Evolutionary conservation across 1,140 invertebrate genomes (phyloP), one percentile per base, ranked within the genome.

Genomic region (Heliconius melpomene): DNA sequence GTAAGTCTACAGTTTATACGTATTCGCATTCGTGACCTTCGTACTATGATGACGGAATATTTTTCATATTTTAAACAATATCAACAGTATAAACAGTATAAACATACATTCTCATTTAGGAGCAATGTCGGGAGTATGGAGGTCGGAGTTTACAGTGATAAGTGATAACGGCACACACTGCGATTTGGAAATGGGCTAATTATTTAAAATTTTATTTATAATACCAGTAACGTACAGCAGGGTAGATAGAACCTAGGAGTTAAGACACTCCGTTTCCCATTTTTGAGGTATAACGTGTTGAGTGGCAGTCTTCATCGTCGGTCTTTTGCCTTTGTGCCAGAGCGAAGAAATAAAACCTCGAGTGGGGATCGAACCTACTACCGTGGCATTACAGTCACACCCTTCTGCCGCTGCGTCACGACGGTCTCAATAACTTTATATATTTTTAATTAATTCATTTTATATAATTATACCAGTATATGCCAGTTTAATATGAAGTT

Each of bases 161-260:
- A 66, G 60, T 16, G 60, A 66, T 66, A 66, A 66, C 23, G 23
- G n/a, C 54, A 66, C 23, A 16, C 23, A 16, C 11, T 66, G 23
- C 60, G 60, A 66, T 66, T 66, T 66, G 60, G 26, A 66, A 26
- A 66, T 66, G 7, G 60, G 60, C 60, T 66, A 66, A 29, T 66
- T 66, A 18, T 29, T 66, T 29, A 66, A 60, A 0, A n/a, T 29
- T 66, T 66, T 29, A 29, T 66, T 66, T 66, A 29, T 23, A 16
- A 16, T 66, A 18, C 8, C 3, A 66, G n/a, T 66, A 29, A 16
- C 54, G 13, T 3, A 57, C 3, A 57, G 2, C 54, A 57, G n/a
- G 20, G 9, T 57, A 57, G n/a, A 7, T 3, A 60, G n/a, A 60
- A 60, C 54, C n/a, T 23, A 60, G 54, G 3, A 7, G n/a, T 60